phyloP scores from a whole-genome alignment of 2,888 invertebrate species.

The Andrena chrysosceles region DNA sequence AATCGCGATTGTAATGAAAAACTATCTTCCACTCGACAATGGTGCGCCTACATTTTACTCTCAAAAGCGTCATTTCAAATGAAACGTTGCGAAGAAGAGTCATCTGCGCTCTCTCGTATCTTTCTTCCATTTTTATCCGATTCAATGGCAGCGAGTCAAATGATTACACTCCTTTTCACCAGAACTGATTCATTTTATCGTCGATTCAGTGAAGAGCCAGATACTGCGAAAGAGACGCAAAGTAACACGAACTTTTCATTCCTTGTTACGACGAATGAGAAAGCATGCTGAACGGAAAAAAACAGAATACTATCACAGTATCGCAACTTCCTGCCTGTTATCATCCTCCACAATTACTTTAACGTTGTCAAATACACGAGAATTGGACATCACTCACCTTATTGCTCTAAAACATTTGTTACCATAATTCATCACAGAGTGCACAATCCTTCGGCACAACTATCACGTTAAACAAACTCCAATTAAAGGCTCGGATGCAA shows the following conservation, averaged over 20 bases:
- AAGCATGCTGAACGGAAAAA: not conserved
- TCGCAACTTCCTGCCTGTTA: not conserved
- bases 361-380: not conserved
- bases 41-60: not conserved
- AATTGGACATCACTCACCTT: slow-evolving; percentile 30
- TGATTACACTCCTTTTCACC: slow-evolving; percentile 6
- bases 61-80: not conserved
- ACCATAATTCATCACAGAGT: slow-evolving; percentile 36
- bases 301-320: not conserved
- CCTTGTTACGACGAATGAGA: not conserved
- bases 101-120: not conserved
- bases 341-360: not conserved
- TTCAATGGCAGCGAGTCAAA: slow-evolving; percentile 1
- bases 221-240: not conserved
- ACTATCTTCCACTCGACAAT: not conserved
- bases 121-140: not conserved
- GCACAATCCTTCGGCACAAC: not conserved
- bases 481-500: too few species aligned
- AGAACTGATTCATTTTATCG: slow-evolving; percentile 35
- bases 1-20: not conserved
- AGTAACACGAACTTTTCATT: not conserved
- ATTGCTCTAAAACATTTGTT: slow-evolving; percentile 21
- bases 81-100: not conserved
- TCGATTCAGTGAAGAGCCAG: slow-evolving; percentile 18
- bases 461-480: not conserved